These are phyloP conservation scores for Silurus asotus DNA, from an alignment of 2,113 vertebrate species.

Conservation along the genomic window DNA sequence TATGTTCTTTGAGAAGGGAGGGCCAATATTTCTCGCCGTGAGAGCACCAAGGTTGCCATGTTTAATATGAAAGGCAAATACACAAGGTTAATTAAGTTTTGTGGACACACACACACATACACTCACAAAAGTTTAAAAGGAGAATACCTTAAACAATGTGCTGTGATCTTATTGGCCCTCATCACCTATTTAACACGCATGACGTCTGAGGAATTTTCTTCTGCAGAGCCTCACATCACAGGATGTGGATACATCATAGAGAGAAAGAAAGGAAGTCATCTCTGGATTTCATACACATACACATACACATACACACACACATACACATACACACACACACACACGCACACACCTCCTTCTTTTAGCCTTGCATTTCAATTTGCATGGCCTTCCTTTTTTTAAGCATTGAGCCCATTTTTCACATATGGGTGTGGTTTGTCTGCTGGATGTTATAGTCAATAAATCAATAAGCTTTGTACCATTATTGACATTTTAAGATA, in stretches of 20 bases:
- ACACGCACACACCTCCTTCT: not conserved
- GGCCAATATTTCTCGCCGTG: not conserved
- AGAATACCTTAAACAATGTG: not conserved
- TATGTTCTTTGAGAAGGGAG: not conserved
- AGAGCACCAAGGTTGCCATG: not conserved
- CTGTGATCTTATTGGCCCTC: conserved; percentile 33
- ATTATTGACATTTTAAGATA: not conserved
- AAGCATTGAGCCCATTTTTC: not conserved
- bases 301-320: not conserved
- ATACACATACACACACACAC: not conserved
- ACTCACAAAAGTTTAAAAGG: not conserved
- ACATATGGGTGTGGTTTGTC: conserved; percentile 24
- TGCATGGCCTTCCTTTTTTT: not conserved
- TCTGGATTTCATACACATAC: not conserved
- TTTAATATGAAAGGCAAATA: not conserved
- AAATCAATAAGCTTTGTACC: conserved; percentile 37
- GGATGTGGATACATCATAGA: conserved; percentile 35
- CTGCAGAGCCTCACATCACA: conserved; percentile 32
- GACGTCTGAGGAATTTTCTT: conserved; percentile 49
- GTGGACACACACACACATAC: not conserved
- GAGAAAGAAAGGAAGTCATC: conserved; percentile 38
- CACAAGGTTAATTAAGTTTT: not conserved
- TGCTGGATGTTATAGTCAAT: conserved; percentile 19
- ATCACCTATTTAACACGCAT: conserved; percentile 5
- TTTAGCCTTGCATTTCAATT: not conserved